A percentile compares a stretch with the other conserved stretches of the same genome.
phyloP scores from a whole-genome alignment of 2,888 invertebrate genomes.

The Eremobia ochroleuca region DNA sequence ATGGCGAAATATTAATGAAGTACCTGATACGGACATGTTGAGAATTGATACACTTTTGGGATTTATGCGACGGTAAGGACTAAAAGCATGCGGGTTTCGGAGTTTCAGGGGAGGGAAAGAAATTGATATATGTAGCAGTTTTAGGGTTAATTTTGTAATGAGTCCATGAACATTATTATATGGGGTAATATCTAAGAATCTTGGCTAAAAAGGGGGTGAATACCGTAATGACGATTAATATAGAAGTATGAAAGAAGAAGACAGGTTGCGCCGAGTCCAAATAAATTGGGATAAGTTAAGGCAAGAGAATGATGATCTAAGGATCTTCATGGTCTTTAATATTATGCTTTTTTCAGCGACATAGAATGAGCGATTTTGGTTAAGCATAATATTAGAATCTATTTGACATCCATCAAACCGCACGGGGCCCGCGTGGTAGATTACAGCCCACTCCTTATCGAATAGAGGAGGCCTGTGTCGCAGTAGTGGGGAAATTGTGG shows the following conservation, averaged over 20 bases:
- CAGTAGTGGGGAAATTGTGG: no score
- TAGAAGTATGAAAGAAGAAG: neutral
- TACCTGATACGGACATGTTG: conserved; percentile 84
- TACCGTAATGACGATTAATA: neutral
- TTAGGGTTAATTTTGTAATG: conserved; percentile 41
- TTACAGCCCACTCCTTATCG: no score
- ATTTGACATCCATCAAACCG: no score
- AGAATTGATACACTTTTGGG: conserved; percentile 74
- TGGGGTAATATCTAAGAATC: neutral
- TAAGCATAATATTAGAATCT: neutral
- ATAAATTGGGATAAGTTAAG: neutral
- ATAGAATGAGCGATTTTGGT: no score
- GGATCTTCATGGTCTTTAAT: neutral
- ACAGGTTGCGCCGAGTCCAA: neutral
- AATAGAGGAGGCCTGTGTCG: no score
- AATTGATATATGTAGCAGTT: conserved; percentile 65
- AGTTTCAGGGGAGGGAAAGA: conserved; percentile 68
- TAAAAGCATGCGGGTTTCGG: conserved; percentile 74
- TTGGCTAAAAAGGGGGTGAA: neutral
- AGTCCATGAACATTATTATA: neutral
- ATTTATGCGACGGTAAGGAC: conserved; percentile 61
- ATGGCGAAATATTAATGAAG: conserved; percentile 87
- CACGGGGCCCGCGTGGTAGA: no score
- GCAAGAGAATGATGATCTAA: neutral
- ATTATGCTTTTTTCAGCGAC: neutral